Evolutionary conservation across 2,797 vertebrate genomes (phyloP).

Genomic region (Rhinatrema bivittatum): DNA sequence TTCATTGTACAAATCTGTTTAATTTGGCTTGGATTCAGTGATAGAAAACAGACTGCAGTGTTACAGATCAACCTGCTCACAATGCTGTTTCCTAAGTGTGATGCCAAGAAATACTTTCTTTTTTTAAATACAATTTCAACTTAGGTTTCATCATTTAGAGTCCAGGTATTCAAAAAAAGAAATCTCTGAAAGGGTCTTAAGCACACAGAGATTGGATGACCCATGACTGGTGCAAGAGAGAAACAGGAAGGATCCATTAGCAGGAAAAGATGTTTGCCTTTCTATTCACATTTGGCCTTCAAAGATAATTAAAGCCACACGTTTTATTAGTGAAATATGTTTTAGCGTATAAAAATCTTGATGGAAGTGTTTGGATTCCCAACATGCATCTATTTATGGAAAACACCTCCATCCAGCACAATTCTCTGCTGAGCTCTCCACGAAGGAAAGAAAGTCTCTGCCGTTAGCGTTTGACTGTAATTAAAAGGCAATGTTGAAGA

Average conservation of each 20-base stretch:
- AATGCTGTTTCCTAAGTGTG: conserved; percentile 48
- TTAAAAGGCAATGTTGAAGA: conserved; percentile 40
- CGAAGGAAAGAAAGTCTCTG: conserved; percentile 36
- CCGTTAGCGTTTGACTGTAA: conserved; percentile 35
- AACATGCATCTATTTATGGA: conserved; percentile 47
- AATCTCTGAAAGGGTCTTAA: too few relatives aligned
- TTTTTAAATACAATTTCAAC: conserved; percentile 58
- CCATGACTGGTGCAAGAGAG: conserved; percentile 11
- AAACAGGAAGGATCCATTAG: conserved; percentile 12
- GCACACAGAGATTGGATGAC: conserved; percentile 22
- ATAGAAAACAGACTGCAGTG: conserved; percentile 73
- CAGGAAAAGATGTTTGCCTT: too few relatives aligned
- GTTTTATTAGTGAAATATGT: conserved; percentile 39
- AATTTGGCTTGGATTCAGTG: conserved; percentile 65
- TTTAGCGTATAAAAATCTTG: conserved; percentile 41
- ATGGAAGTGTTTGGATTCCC: conserved; percentile 43
- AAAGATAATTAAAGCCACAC: conserved; percentile 43
- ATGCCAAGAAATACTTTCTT: conserved; percentile 52
- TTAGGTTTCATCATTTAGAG: conserved; percentile 58
- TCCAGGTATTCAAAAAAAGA: too few relatives aligned
- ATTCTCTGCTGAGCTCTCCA: conserved; percentile 42
- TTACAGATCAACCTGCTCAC: conserved; percentile 62
- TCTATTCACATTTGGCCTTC: too few relatives aligned
- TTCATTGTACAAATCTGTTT: conserved; percentile 75
- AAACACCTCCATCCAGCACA: conserved; percentile 45